phyloP scores from a whole-genome alignment of 2,888 invertebrate species.

The Tinea semifulvella region DNA sequence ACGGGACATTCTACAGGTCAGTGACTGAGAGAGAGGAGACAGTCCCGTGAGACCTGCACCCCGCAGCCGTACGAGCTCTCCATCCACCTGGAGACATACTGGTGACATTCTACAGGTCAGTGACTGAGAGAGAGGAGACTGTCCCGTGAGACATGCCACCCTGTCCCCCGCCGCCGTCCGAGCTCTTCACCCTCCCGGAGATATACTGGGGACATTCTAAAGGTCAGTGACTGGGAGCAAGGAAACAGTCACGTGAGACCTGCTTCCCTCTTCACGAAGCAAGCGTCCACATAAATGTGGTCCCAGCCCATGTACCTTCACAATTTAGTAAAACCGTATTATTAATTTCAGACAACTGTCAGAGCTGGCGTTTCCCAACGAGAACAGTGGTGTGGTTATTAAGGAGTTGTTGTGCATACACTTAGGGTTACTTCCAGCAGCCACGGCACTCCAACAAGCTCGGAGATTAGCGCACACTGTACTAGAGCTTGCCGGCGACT shows the following conservation, averaged over 20 bases:
- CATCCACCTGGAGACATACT: slow-evolving; percentile 50
- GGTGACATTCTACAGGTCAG: slow-evolving; percentile 39
- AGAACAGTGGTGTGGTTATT: slow-evolving; percentile 39
- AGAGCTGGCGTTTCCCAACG: slow-evolving; percentile 49
- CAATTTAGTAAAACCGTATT: no score
- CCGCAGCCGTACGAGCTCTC: slow-evolving; percentile 47
- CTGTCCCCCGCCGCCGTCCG: slow-evolving; percentile 49
- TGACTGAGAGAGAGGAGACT: slow-evolving; percentile 83
- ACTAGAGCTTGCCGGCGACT: slow-evolving; percentile 71
- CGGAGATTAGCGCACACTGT: slow-evolving; percentile 83
- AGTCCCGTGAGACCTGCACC: slow-evolving; percentile 70
- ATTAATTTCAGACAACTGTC: slow-evolving; percentile 44
- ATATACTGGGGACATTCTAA: slow-evolving; percentile 45
- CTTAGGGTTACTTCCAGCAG: slow-evolving; percentile 81
- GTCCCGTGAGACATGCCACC: slow-evolving; percentile 68
- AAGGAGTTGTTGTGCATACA: slow-evolving; percentile 85
- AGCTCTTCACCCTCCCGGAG: slow-evolving; percentile 49
- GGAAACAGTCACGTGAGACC: no score
- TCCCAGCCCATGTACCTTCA: no score
- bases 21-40: slow-evolving; percentile 82
- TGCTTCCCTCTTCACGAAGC: no score
- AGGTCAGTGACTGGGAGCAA: no score
- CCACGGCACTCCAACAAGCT: slow-evolving; percentile 85
- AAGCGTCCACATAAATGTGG: no score
- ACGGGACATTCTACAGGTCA: slow-evolving; percentile 41